A percentile compares a stretch with the other conserved stretches of the same genome.
Evolutionary conservation across 2,113 vertebrate genomes (phyloP).

Genomic region (Dendrocopos noguchii): DNA sequence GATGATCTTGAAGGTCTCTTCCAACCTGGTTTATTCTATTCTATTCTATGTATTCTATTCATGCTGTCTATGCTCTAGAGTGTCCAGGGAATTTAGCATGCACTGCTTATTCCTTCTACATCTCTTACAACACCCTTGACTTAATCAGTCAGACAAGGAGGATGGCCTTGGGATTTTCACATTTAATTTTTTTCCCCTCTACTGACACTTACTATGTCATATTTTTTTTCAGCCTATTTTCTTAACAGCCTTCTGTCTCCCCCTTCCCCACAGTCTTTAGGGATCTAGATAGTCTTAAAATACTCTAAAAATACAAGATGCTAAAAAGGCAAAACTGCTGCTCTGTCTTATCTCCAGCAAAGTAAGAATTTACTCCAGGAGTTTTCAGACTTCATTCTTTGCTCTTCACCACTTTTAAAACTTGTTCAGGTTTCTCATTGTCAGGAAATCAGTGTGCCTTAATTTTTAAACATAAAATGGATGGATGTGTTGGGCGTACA

Average conservation of each 20-base stretch:
- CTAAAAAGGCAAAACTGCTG: not conserved
- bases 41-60: no score
- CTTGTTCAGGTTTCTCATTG: not conserved
- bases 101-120: not conserved
- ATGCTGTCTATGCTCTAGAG: not conserved
- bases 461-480: not conserved
- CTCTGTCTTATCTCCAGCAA: not conserved
- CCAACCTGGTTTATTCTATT: no score
- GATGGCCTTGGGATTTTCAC: constrained; percentile 1
- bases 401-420: not conserved
- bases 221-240: not conserved
- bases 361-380: not conserved
- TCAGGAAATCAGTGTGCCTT: not conserved
- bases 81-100: not conserved
- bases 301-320: not conserved
- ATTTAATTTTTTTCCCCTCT: not conserved
- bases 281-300: not conserved
- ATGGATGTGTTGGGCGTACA: not conserved
- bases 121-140: not conserved
- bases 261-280: not conserved
- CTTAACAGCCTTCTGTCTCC: not conserved
- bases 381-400: not conserved
- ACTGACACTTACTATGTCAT: not conserved
- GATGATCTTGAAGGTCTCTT: no score
- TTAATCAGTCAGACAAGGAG: constrained; percentile 28